Evolutionary conservation across 2,113 vertebrate genomes (phyloP), one percentile per base, ranked within the genome.

Genomic region (Pionites leucogaster): DNA sequence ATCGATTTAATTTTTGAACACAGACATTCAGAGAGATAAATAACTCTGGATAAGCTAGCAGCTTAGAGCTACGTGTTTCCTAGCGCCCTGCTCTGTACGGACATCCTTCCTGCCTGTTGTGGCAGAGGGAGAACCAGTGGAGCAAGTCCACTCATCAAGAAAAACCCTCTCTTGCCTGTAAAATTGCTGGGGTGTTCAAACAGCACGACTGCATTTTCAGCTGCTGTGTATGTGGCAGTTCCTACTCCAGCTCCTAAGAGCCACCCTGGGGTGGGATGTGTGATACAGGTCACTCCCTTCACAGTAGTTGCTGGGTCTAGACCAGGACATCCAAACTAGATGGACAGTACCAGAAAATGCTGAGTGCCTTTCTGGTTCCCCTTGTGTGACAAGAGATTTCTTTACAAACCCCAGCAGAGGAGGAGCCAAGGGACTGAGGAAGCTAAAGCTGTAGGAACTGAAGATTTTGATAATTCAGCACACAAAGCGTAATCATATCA

Each of bases 151-250:
- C 9, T 63, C 17, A n/a, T 53, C 23, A 22, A 29, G 29, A 19
- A 49, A 70, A 18, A 28, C 6, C 9, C 20, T 31, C 19, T 17
- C 70, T 41, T 72, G 13, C 18, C 24, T 49, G 8, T 42, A 29
- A 59, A n/a, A 29, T 28, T 3, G 2, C 23, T 9, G 6, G 6
- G 5, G 17, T 5, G 37, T 28, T 62, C 33, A 18, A 33, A 41
- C 4, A 42, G 19, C 63, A n/a, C 0, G 0, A 46, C 11, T 33
- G 15, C n/a, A 17, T 80, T 47, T 46, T 46, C 47, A 55, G 25
- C 16, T 22, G 29, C 35, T 49, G 16, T 62, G 28, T 42, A 29
- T 4, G 2, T 0, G 3, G 24, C 46, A 62, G 24, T 46, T 76
- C 25, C 37, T 52, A 25, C 11, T 59, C 6, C 44, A 31, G 29